Evolutionary conservation across 1,140 invertebrate species (phyloP).

Genomic region (Ostrea edulis): DNA sequence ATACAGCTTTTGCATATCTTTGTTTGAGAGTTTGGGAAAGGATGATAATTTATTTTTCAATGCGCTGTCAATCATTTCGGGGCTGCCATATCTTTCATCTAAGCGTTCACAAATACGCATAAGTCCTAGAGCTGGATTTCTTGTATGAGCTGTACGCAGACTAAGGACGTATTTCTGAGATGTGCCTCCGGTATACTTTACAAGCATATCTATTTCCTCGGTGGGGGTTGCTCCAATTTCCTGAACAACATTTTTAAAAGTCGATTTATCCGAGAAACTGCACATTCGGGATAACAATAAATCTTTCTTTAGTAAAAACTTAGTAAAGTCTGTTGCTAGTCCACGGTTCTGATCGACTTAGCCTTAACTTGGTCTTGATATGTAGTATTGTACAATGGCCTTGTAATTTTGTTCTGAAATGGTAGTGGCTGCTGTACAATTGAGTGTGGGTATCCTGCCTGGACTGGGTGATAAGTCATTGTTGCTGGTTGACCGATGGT

Average conservation of each 20-base stretch:
- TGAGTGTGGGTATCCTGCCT: not conserved
- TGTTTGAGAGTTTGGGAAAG: constrained; percentile 58
- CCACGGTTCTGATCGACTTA: not conserved
- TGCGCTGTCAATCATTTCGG: constrained; percentile 53
- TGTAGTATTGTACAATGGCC: not conserved
- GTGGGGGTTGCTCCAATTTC: constrained; percentile 7
- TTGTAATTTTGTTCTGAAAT: not conserved
- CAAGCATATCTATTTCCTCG: constrained; percentile 53
- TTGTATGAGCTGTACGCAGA: constrained; percentile 40
- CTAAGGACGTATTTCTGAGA: not conserved
- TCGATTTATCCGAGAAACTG: constrained; percentile 52
- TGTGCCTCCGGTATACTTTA: constrained; percentile 49
- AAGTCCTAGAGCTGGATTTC: constrained; percentile 37
- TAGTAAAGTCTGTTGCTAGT: constrained; percentile 46
- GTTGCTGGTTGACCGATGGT: not conserved
- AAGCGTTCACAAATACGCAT: constrained; percentile 60
- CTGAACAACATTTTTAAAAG: constrained; percentile 46
- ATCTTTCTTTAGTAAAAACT: constrained; percentile 50
- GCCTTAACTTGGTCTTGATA: not conserved
- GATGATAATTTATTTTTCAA: constrained; percentile 47
- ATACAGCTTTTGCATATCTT: constrained; percentile 51
- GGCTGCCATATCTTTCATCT: constrained; percentile 55
- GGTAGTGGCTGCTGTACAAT: not conserved
- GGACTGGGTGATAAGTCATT: not conserved
- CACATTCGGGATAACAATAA: constrained; percentile 40